Evolutionary conservation across 2,113 vertebrate genomes (phyloP), one percentile per base, ranked within the genome.

Genomic region (Lethenteron camtschaticum): DNA sequence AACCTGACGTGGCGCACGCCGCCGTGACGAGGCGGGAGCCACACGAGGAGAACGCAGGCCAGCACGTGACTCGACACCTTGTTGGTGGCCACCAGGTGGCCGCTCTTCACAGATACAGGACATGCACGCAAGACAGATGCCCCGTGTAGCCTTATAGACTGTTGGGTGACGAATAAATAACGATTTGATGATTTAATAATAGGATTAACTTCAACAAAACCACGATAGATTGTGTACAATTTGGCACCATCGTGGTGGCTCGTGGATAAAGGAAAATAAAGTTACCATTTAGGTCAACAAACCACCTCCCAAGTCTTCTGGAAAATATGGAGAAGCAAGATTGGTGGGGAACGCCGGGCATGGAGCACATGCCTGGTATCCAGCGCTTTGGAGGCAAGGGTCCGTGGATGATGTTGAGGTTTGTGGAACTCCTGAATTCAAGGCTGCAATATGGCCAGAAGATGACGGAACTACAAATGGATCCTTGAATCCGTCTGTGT

Each of bases 1-100:
- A 99, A 99, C 78, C 95, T 96, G 75, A 99, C 85, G 55, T 99
- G 94, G 8, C 94, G 80, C 79, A 95, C 95, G 70, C 92, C 92
- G 88, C 88, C 3, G 94, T 99, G 58, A 99, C 94, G 55, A 99
- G 96, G 78, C 96, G 96, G 71, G 90, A 92, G 78, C 89, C 91
- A 78, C 95, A 87, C 71, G 90, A 85, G 0, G 94, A 95, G 79
- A 99, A 99, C n/a, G 94, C 96, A 99, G 90, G 90, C 90, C 0
- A 85, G 88, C 73, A 99, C 90, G 71, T 90, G 89, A 77, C 94
- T 99, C n/a, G 94, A 99, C 8, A 96, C 94, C 75, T 99, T 99
- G 73, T 99, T 99, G 70, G 94, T 85, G 58, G 94, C 89, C 11
- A 99, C 87, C 56, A 99, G 85, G 0, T 86, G 75, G 73, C 95